Percentiles rank a stretch among this genome's conserved stretches.
These are phyloP conservation scores for Patella caerulea DNA, from an alignment of 2,888 invertebrate genomes.

Conservation along the genomic window DNA sequence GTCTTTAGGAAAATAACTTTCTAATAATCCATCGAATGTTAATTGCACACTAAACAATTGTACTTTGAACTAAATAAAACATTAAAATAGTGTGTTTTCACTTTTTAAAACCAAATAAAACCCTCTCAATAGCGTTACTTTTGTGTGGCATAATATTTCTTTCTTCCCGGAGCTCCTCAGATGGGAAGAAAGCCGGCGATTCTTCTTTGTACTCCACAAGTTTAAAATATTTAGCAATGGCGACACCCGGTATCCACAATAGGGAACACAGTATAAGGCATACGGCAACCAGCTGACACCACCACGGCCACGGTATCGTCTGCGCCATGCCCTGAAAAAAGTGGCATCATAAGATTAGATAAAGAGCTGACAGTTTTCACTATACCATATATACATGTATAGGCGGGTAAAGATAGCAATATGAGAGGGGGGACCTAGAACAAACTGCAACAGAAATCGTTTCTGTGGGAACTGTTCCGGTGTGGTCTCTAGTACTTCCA, in stretches of 20 bases:
- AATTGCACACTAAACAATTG: no score
- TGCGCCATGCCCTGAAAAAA: slow-evolving; percentile 46
- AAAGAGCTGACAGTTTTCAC: no score
- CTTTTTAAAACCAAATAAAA: slow-evolving; percentile 40
- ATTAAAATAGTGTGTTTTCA: slow-evolving; percentile 7
- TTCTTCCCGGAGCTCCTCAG: slow-evolving; percentile 53
- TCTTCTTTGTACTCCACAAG: slow-evolving; percentile 48
- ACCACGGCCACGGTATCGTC: slow-evolving; percentile 53
- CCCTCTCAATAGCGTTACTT: slow-evolving; percentile 33
- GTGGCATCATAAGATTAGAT: background rate
- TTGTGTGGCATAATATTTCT: slow-evolving; percentile 37
- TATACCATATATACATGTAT: no score
- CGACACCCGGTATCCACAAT: slow-evolving; percentile 58
- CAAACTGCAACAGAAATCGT: no score
- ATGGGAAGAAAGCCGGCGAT: slow-evolving; percentile 54
- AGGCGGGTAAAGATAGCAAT: no score
- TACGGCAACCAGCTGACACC: slow-evolving; percentile 53
- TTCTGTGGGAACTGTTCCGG: no score
- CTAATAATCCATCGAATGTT: no score
- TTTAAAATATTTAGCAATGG: slow-evolving; percentile 47
- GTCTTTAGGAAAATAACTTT: no score
- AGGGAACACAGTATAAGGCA: slow-evolving; percentile 51
- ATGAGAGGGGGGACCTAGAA: no score
- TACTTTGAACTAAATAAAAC: no score
- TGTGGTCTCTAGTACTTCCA: no score